Conservation (phyloP, 1,140 invertebrate genomes). For the Brachionus koreanus region DNA sequence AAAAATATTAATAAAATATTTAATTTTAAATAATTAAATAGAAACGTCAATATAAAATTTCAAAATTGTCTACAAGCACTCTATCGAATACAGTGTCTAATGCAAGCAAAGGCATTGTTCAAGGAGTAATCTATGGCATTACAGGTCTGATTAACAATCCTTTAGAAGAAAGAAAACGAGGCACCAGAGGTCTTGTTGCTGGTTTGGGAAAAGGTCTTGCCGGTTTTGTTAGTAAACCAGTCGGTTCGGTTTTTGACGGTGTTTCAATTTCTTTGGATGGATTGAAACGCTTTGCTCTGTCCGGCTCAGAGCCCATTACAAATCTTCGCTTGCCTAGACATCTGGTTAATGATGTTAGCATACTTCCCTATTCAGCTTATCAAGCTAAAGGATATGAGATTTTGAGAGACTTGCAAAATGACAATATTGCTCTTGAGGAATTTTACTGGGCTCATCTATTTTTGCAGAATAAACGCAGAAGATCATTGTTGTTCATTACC, state of each 20-base stretch:
- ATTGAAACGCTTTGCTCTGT: slow-evolving; percentile 31
- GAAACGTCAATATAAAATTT: slow-evolving; percentile 41
- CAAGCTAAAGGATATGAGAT: slow-evolving; percentile 42
- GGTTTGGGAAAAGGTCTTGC: slow-evolving; percentile 36
- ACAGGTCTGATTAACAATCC: slow-evolving; percentile 4
- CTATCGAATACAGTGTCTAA: neutral
- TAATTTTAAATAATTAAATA: neutral
- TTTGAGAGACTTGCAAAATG: slow-evolving; percentile 31
- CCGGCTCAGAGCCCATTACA: neutral
- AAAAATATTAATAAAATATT: neutral
- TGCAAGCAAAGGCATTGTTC: slow-evolving; percentile 17
- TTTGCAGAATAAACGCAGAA: neutral
- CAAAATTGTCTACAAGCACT: slow-evolving; percentile 1
- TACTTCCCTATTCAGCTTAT: slow-evolving; percentile 37
- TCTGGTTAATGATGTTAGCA: slow-evolving; percentile 19
- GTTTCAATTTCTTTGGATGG: neutral
- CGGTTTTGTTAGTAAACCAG: slow-evolving; percentile 4
- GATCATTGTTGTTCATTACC: neutral
- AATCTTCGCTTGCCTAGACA: slow-evolving; percentile 31
- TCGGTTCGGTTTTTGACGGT: neutral
- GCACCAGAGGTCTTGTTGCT: neutral
- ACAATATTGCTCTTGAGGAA: slow-evolving; percentile 35
- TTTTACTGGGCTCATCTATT: slow-evolving; percentile 40
- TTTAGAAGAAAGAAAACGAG: neutral
- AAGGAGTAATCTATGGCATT: neutral